Base-by-base conservation (phyloP, 1,140 invertebrate genomes). In the Lanistes nyassanus region DNA sequence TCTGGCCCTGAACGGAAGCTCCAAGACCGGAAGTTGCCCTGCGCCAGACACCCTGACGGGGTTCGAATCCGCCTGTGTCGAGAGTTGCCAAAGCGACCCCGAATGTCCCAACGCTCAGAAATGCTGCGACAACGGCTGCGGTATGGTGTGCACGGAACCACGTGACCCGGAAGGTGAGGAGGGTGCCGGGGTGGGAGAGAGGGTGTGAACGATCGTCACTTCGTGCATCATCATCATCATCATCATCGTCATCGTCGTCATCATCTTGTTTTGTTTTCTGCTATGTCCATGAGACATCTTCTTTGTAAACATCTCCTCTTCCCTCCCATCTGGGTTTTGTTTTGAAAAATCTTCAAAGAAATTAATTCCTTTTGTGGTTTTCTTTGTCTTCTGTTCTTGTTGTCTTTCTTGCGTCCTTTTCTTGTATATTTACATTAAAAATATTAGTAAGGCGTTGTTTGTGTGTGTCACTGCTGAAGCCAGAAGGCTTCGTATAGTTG, bases 81-180 rank as follows among this genome's bases (percentile, higher is more conserved):
- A 51, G 51, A 67, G 65, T 9, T 75, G 74, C 36, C 36, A 68
- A 0, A n/a, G 53, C 2, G 74, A 75, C 65, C 7, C 21, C 0
- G 51, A 75, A 34, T 75, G 74, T 53, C 9, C 11, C 51, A 53
- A 53, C 23, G 53, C 62, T 21, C 55, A 60, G 60, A 75, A 75
- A 51, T 75, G 74, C 36, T 75, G 74, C 39, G 19, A 37, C 31
- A 66, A 75, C 26, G 65, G 36, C 64, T 75, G 74, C 39, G 64
- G 74, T 13, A 56, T 16, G 4, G 65, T 67, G 31, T 75, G 74
- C 55, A 42, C 64, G n/a, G 23, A 29, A 13, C 74, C 74, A 21
- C 39, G 37, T 26, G 16, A 21, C 39, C 19, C 26, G 34, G 67
- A 69, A 26, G 42, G 67, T 69, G 19, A 36, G 64, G 19, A 65